These are phyloP conservation scores for Labia minor DNA, from an alignment of 2,888 invertebrate species.

Conservation along the genomic window DNA sequence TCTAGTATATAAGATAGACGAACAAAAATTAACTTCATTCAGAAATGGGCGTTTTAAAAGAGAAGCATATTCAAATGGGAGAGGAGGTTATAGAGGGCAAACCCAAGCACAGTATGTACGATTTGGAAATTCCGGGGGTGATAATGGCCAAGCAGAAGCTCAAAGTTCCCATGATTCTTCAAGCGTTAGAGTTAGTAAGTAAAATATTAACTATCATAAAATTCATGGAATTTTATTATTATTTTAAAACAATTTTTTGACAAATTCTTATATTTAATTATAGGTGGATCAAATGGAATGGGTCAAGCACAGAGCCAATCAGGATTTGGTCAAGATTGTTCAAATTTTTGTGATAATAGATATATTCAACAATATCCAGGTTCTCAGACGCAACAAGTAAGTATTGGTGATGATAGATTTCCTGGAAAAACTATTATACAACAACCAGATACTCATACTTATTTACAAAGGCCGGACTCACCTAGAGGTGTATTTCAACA, in stretches of 20 bases:
- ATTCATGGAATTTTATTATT: too few relatives aligned
- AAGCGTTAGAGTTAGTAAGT: slow-evolving; percentile 61
- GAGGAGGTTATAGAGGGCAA: slow-evolving; percentile 56
- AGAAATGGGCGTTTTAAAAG: slow-evolving; percentile 29
- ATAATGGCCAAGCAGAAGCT: slow-evolving; percentile 68
- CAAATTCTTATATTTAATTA: too few relatives aligned
- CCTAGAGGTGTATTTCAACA: slow-evolving; percentile 20
- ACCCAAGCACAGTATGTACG: slow-evolving; percentile 76
- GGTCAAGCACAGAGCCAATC: slow-evolving; percentile 83
- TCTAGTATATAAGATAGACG: slow-evolving; percentile 17
- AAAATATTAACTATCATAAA: too few relatives aligned
- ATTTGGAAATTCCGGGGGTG: slow-evolving; percentile 44
- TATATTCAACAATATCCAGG: not conserved
- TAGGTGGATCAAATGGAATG: slow-evolving; percentile 73
- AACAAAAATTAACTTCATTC: slow-evolving; percentile 26
- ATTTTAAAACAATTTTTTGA: too few relatives aligned
- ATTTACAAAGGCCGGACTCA: not conserved
- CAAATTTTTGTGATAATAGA: slow-evolving; percentile 43
- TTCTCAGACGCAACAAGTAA: not conserved
- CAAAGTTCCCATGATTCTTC: slow-evolving; percentile 62
- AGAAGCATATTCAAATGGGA: slow-evolving; percentile 30
- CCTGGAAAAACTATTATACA: not conserved
- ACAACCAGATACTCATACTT: not conserved
- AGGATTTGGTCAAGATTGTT: slow-evolving; percentile 53
- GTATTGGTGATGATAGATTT: not conserved